phyloP scores from a whole-genome alignment of 2,888 invertebrate genomes.

The Amorpha juglandis region DNA sequence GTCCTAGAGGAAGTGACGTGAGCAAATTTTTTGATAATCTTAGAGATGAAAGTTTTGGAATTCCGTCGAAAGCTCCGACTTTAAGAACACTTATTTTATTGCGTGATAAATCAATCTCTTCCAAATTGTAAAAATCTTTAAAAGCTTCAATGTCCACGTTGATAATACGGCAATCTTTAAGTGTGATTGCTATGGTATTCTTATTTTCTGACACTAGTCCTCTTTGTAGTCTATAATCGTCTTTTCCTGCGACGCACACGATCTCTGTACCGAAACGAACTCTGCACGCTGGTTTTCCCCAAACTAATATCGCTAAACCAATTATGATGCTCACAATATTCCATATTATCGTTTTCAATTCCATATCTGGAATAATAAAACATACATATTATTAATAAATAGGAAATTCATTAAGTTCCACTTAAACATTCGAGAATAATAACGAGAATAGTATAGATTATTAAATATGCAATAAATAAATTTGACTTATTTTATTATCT shows the following conservation, averaged over 20 bases:
- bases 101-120: constrained; percentile 44
- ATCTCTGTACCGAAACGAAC: constrained; percentile 34
- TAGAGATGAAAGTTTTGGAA: constrained; percentile 39
- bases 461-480: no score
- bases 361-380: constrained; percentile 41
- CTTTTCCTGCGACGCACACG: constrained; percentile 39
- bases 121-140: constrained; percentile 38
- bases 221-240: constrained; percentile 46
- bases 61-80: constrained; percentile 44
- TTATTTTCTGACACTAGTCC: constrained; percentile 53
- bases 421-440: no score
- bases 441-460: no score
- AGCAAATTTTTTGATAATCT: constrained; percentile 47
- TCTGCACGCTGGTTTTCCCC: constrained; percentile 43
- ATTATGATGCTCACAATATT: not conserved
- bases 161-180: constrained; percentile 49
- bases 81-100: constrained; percentile 45
- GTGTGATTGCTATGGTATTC: constrained; percentile 43
- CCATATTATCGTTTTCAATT: not conserved
- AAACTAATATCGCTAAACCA: constrained; percentile 29
- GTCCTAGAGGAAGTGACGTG: constrained; percentile 39
- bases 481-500: no score
- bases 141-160: constrained; percentile 46
- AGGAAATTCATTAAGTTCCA: no score
- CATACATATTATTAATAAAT: no score